Conservation (phyloP, 2,113 vertebrate species). For the Brachirus orientalis region DNA sequence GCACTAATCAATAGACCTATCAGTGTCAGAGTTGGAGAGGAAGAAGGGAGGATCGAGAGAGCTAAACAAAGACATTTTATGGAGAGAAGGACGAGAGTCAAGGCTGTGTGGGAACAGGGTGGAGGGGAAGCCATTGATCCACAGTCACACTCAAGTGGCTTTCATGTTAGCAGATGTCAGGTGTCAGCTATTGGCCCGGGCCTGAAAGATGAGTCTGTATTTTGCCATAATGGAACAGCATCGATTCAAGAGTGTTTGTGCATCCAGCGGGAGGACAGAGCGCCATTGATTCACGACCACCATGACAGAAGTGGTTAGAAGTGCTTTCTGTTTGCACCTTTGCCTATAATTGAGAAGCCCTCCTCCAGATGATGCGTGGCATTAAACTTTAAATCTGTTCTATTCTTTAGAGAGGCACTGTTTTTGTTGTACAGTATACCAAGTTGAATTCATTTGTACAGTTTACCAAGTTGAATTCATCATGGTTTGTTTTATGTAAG, state of each 20-base stretch:
- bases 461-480: slow-evolving; percentile 10
- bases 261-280: slow-evolving; percentile 59
- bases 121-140: slow-evolving; percentile 62
- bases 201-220: slow-evolving; percentile 78
- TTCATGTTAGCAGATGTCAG: slow-evolving; percentile 80
- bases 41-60: slow-evolving; percentile 17
- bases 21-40: slow-evolving; percentile 27
- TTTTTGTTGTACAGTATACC: slow-evolving; percentile 5
- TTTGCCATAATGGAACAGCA: slow-evolving; percentile 73
- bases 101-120: slow-evolving; percentile 41
- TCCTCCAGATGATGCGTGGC: slow-evolving; percentile 39
- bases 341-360: slow-evolving; percentile 40
- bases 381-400: slow-evolving; percentile 25
- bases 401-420: slow-evolving; percentile 3
- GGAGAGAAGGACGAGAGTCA: slow-evolving; percentile 43
- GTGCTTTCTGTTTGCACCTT: slow-evolving; percentile 61
- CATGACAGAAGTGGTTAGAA: slow-evolving; percentile 67
- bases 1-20: slow-evolving; percentile 67
- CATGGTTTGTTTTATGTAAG: slow-evolving; percentile 14
- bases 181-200: slow-evolving; percentile 71
- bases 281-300: slow-evolving; percentile 70
- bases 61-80: slow-evolving; percentile 48
- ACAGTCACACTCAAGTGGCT: slow-evolving; percentile 72
- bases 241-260: slow-evolving; percentile 73
- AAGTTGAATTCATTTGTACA: slow-evolving; percentile 18